Conservation (phyloP, 2,797 vertebrate species). For the Sebastes goodei region DNA sequence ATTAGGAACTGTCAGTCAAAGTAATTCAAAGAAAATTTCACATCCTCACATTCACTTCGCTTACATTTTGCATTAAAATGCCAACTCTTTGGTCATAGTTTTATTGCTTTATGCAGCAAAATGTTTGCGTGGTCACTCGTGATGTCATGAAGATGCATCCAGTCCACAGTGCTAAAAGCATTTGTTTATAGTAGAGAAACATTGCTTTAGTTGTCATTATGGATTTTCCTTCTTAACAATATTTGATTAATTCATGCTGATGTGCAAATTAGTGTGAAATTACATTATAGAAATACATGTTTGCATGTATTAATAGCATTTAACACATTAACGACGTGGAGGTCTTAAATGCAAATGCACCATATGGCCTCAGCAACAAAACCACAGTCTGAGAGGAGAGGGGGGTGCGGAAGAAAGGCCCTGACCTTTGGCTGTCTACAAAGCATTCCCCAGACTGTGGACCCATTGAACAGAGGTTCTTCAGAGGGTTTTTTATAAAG, state of each 20-base stretch:
- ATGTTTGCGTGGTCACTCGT: not conserved
- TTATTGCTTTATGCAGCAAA: not conserved
- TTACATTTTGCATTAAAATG: not conserved
- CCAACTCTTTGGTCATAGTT: not conserved
- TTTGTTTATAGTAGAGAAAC: not conserved
- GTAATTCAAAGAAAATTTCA: not conserved
- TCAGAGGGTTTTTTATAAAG: conserved; percentile 69
- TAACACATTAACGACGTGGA: conserved; percentile 1
- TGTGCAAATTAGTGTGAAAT: not conserved
- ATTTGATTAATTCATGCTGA: not conserved
- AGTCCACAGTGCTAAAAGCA: not conserved
- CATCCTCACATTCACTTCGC: not conserved
- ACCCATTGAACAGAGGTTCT: conserved; percentile 63
- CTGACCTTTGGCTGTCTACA: conserved; percentile 76
- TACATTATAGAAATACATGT: not conserved
- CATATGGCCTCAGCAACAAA: conserved; percentile 57
- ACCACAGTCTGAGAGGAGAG: conserved; percentile 50
- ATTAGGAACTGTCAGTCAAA: not conserved
- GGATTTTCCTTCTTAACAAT: not conserved
- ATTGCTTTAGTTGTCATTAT: not conserved
- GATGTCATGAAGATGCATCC: not conserved
- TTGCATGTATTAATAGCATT: not conserved
- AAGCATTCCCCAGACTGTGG: conserved; percentile 65
- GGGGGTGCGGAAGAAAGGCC: conserved; percentile 43
- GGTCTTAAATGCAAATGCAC: conserved; percentile 47